These are phyloP conservation scores for Acanthoscelides obtectus DNA, from an alignment of 2,888 invertebrate genomes.

Conservation along the genomic window DNA sequence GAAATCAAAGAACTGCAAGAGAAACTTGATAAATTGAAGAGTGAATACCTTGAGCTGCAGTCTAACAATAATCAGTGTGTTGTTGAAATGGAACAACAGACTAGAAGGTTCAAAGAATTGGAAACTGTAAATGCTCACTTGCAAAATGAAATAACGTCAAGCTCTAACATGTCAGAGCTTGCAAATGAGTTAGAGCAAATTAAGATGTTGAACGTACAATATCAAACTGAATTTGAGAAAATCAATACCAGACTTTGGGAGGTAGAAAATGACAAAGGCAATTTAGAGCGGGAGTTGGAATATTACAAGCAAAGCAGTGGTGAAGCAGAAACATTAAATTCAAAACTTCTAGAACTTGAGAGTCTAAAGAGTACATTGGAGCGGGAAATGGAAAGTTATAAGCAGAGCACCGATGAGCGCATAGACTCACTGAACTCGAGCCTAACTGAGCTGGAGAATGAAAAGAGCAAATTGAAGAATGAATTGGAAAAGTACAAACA, in stretches of 20 bases:
- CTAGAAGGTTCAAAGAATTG: slow-evolving; percentile 11
- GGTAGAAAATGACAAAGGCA: not conserved
- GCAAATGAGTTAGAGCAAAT: not conserved
- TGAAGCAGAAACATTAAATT: not conserved
- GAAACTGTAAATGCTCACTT: slow-evolving; percentile 28
- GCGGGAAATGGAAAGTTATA: not conserved
- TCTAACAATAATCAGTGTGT: not conserved
- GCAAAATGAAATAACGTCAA: slow-evolving; percentile 6
- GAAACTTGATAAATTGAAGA: not conserved
- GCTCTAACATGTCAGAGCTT: not conserved
- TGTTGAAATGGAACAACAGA: not conserved
- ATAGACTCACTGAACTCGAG: not conserved
- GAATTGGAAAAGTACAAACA: not conserved
- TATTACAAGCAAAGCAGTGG: not conserved
- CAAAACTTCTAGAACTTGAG: not conserved
- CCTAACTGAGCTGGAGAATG: not conserved
- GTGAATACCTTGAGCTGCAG: not conserved
- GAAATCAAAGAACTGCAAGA: not conserved
- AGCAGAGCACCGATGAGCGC: not conserved
- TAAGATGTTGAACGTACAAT: too few species aligned
- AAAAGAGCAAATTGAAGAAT: not conserved
- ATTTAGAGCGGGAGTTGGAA: not conserved
- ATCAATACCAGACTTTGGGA: not conserved
- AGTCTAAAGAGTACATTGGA: not conserved
- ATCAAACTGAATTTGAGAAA: not conserved